Evolutionary conservation across 2,797 vertebrate genomes (phyloP).

Genomic region (Sarcoramphus papa): DNA sequence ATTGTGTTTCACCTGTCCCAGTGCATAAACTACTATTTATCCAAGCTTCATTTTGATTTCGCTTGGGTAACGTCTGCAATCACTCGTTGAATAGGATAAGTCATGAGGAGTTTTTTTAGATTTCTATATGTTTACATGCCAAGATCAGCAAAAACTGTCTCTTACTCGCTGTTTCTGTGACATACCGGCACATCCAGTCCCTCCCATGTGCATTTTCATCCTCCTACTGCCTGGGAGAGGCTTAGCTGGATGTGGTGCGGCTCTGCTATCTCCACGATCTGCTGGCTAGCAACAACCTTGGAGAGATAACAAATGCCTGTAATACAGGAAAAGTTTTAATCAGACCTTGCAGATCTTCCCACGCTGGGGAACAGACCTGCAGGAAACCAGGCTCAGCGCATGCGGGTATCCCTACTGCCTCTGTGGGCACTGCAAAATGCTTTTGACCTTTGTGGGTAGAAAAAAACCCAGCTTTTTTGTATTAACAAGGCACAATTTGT

Average conservation of each 20-base stretch:
- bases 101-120: not conserved
- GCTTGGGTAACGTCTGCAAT: not conserved
- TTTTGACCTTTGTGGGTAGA: not conserved
- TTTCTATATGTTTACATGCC: not conserved
- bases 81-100: not conserved
- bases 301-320: not conserved
- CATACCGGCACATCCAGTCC: not conserved
- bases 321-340: not conserved
- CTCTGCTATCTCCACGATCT: not conserved
- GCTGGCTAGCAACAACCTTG: not conserved
- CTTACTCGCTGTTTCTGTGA: not conserved
- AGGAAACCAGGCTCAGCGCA: not conserved
- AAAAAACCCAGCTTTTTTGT: accelerated
- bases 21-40: not conserved
- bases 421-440: not conserved
- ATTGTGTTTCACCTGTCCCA: not conserved
- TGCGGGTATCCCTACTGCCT: accelerated
- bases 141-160: not conserved
- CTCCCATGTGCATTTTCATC: not conserved
- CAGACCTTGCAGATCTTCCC: not conserved
- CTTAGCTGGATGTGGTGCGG: not conserved
- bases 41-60: not conserved
- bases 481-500: not conserved
- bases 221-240: not conserved
- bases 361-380: not conserved